Percentiles rank a stretch among this genome's conserved stretches.
Conservation (phyloP, 2,797 vertebrate species). For the Cyprinella venusta region DNA sequence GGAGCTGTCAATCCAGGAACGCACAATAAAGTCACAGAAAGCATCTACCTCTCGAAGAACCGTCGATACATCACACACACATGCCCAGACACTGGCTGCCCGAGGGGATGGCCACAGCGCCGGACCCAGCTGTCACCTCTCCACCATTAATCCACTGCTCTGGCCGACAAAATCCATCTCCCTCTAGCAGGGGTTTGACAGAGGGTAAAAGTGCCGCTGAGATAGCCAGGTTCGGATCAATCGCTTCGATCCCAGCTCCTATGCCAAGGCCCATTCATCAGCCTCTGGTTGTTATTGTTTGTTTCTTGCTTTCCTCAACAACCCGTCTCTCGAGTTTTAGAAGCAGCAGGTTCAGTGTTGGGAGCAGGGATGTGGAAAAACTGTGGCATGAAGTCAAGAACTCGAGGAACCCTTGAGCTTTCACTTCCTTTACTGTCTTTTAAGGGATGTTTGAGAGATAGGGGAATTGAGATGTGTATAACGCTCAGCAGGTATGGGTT, state of each 20-base stretch:
- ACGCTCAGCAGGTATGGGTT: not conserved
- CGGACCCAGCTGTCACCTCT: constrained; percentile 61
- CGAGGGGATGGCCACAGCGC: constrained; percentile 52
- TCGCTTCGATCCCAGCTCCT: constrained; percentile 77
- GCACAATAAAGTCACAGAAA: constrained; percentile 48
- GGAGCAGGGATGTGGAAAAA: constrained; percentile 9
- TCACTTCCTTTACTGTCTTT: constrained; percentile 3
- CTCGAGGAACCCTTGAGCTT: constrained; percentile 23
- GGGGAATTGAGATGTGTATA: constrained; percentile 2
- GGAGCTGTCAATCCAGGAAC: constrained; percentile 26
- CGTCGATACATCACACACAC: constrained; percentile 69
- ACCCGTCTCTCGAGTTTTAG: constrained; percentile 51
- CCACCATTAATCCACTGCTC: constrained; percentile 81
- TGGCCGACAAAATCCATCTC: constrained; percentile 80
- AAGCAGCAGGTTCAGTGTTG: constrained; percentile 41
- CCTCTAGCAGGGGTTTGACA: constrained; percentile 80
- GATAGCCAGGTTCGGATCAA: constrained; percentile 78
- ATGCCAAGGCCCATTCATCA: constrained; percentile 77
- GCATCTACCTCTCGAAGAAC: constrained; percentile 59
- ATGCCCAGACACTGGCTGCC: constrained; percentile 49
- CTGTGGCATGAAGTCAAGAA: constrained; percentile 13
- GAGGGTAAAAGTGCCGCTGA: constrained; percentile 81
- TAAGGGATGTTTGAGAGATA: constrained; percentile 5
- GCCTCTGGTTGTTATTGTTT: constrained; percentile 71
- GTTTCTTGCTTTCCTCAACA: constrained; percentile 61